Evolutionary conservation across 2,113 vertebrate species (phyloP).

Genomic region (Hydrochoerus hydrochaeris): DNA sequence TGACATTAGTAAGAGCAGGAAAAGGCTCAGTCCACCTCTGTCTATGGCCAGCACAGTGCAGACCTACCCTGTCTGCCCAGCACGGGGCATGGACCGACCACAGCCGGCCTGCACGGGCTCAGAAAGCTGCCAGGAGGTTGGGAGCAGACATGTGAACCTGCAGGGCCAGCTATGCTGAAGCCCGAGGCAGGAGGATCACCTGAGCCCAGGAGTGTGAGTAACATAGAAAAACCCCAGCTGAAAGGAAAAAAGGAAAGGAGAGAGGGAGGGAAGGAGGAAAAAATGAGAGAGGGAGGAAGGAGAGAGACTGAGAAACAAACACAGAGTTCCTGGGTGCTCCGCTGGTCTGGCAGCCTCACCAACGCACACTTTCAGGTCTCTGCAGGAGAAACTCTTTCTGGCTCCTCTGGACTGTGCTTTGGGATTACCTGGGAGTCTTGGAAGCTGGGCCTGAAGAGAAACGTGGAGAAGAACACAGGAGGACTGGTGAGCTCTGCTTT

Average conservation of each 20-base stretch:
- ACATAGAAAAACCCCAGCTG: not conserved
- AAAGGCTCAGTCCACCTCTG: not conserved
- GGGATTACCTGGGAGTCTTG: not conserved
- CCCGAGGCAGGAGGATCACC: not conserved
- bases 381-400: not conserved
- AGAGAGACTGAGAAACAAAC: not conserved
- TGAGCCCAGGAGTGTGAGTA: not conserved
- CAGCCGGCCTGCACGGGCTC: not conserved
- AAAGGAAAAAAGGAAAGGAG: not conserved
- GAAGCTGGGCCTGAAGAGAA: not conserved
- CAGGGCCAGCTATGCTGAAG: not conserved
- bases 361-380: not conserved
- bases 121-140: not conserved
- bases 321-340: not conserved
- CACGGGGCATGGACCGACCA: not conserved
- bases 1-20: not conserved
- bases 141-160: no score
- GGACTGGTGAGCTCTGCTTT: not conserved
- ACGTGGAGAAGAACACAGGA: not conserved
- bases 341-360: not conserved
- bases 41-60: not conserved
- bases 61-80: not conserved
- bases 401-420: not conserved
- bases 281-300: not conserved
- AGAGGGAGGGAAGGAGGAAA: not conserved